Base-by-base conservation (phyloP, 1,140 invertebrate genomes). In the Leptonema lineaticorne region DNA sequence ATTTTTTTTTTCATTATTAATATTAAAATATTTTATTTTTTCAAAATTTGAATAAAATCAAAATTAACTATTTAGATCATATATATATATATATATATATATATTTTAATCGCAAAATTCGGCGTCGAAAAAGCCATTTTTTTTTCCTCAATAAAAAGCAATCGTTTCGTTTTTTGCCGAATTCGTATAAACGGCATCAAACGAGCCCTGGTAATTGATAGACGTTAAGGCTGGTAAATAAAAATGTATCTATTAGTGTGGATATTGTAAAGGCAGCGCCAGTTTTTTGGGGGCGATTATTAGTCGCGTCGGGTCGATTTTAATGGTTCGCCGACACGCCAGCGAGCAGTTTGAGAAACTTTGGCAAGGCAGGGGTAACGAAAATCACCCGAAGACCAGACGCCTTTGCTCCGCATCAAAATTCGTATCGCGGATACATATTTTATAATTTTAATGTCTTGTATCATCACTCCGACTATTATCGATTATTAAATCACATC, bases 261-360 rank as follows among this genome's bases (percentile, higher is more conserved):
- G 58, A 62, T 62, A 62, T 62, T 62, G 28, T 62, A 37, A 18
- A n/a, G 20, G 28, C 28, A 62, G 29, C 41, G 29, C 28, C 33
- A 30, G 30, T n/a, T 37, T 24, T 26, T n/a, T n/a, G n/a, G n/a
- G n/a, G 62, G 67, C 45, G 67, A 68, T 62, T 68, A 68, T 68
- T 68, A 68, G 67, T 68, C 56, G 18, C 11, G 64, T 29, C 28
- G 64, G 29, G 48, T 53, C 28, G 8, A 41, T 68, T 62, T 53
- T 68, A 68, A 68, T 62, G 67, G 58, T 22, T 8, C 67, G 27
- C 20, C 29, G 18, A 41, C 67, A 68, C 67, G 67, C 67, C 46
- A 68, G 41, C 18, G 18, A 58, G 67, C 67, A 68, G 57, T 68
- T 68, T 60, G 57, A 27, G 8, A 27, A 53, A 62, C 64, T 66